Evolutionary conservation across 2,113 vertebrate species (phyloP).

Genomic region (Urocitellus parryii): DNA sequence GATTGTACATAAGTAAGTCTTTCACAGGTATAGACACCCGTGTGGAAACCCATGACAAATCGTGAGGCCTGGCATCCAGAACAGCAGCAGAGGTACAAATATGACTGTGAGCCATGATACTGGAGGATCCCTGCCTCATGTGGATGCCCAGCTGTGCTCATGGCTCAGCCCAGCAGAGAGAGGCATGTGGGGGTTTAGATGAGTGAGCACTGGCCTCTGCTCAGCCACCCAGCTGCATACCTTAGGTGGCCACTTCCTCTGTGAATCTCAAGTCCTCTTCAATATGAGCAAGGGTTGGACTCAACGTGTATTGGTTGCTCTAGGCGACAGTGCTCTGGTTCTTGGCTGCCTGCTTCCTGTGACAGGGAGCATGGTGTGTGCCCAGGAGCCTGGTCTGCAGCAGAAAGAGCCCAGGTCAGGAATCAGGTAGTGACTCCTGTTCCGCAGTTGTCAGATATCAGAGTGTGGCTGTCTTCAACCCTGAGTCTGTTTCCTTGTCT

Average conservation of each 20-base stretch:
- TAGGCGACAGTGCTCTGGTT: neutral
- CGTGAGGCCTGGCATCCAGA: neutral
- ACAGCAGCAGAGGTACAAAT: neutral
- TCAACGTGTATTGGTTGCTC: neutral
- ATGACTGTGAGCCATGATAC: fast-evolving
- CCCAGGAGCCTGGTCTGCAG: neutral
- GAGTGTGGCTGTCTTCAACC: neutral
- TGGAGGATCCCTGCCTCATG: neutral
- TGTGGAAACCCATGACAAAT: neutral
- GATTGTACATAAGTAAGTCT: neutral
- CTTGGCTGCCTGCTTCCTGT: neutral
- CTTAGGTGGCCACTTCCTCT: neutral
- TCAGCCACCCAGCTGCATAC: neutral
- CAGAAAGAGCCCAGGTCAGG: neutral
- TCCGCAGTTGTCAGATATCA: neutral
- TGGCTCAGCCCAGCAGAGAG: neutral
- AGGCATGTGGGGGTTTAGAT: neutral
- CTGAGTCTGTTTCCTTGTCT: neutral
- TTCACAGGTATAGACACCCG: neutral
- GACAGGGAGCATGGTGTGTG: fast-evolving
- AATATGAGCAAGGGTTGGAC: neutral
- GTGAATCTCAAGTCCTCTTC: neutral
- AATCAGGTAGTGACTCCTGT: neutral
- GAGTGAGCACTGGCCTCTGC: neutral
- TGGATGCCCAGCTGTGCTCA: neutral